Percentiles rank a stretch among this genome's conserved stretches.
These are phyloP conservation scores for Porphyrio hochstetteri DNA, from an alignment of 2,113 vertebrate genomes.

Conservation along the genomic window DNA sequence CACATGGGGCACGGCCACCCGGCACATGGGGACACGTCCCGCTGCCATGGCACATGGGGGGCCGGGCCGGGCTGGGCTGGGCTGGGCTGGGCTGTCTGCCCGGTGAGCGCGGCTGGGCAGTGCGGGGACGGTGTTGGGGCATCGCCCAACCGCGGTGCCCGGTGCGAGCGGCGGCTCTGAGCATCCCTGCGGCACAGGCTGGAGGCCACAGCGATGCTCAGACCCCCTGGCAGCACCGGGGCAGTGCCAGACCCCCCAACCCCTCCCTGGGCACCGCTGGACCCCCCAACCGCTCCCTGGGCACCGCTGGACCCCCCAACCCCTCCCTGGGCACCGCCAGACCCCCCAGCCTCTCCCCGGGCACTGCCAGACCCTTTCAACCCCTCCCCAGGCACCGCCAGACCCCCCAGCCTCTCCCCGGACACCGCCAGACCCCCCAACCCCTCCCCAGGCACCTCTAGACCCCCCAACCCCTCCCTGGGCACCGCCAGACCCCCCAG, in stretches of 20 bases:
- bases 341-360: not conserved
- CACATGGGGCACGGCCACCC: not conserved
- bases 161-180: fast-evolving
- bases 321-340: too few species aligned
- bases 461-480: not conserved
- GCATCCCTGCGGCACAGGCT: not conserved
- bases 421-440: fast-evolving
- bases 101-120: too few species aligned
- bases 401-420: not conserved
- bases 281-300: not conserved
- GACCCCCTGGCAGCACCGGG: not conserved
- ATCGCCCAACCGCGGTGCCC: fast-evolving
- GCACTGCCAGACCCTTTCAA: too few species aligned
- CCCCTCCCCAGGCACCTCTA: not conserved
- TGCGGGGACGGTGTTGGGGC: fast-evolving
- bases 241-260: not conserved
- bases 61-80: too few species aligned
- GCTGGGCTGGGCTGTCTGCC: too few species aligned
- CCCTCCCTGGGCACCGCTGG: too few species aligned
- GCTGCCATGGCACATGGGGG: fast-evolving
- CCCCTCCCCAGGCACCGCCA: too few species aligned
- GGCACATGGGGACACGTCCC: fast-evolving
- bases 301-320: too few species aligned
- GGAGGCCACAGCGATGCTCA: fast-evolving
- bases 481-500: not conserved